Base-by-base conservation (phyloP, 2,797 vertebrate species). In the Moxostoma hubbsi region DNA sequence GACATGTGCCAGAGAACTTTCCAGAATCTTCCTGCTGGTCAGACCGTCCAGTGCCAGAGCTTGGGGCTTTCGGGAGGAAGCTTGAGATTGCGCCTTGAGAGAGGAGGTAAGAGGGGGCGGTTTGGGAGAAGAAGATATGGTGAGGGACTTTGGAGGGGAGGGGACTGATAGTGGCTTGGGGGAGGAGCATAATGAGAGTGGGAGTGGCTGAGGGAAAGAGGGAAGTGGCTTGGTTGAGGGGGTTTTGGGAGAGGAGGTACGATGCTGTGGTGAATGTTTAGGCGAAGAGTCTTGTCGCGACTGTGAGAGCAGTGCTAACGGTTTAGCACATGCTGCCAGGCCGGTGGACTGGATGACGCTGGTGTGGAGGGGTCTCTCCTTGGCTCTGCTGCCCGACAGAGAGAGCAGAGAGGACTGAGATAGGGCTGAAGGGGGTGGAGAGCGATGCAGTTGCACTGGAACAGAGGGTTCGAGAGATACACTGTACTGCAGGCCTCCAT, bases 311-410 rank as follows among this genome's bases (percentile, higher is more conserved):
- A 98, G 94, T 81, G 96, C 93, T 90, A 97, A 92, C 85, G 97
- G 95, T 88, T 97, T 98, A 85, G 95, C 90, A 91, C 90, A 94
- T 89, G 94, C 91, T 81, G 96, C 95, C 92, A 98, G 89, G 89
- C 98, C 98, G 2, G 96, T 99, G 92, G 96, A 97, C 94, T 99
- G 97, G 90, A 99, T 99, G 85, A 99, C 97, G 85, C 98, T 99
- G 89, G 97, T 96, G 89, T 97, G 97, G 89, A 96, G 96, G 84
- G 92, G 91, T 88, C 94, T 93, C 87, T 98, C 97, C 82, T 80
- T 82, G 47, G 95, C 92, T 93, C 95, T 91, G 90, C 95, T 91
- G 18, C 7, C 45, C 1, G 78, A 18, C 92, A 95, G 92, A 93
- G 96, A 94, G 92, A 94, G 93, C 0, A 94, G 94, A 81, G 96